Base-by-base conservation (phyloP, 2,797 vertebrate genomes). In the Arrhamphus sclerolepis region DNA sequence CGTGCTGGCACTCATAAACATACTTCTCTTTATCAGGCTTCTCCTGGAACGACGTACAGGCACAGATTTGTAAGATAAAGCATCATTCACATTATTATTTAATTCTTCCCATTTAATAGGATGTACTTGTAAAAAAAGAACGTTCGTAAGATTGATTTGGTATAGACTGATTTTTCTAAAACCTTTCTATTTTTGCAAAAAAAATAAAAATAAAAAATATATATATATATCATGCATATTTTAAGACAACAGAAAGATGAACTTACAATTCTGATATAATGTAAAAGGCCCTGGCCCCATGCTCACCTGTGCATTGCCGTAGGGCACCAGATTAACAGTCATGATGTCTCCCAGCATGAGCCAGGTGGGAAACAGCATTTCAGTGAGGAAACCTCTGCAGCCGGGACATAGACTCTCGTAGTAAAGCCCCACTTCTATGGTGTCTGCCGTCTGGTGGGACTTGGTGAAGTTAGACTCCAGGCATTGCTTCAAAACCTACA, bases 381-480 rank as follows among this genome's bases (percentile, higher is more conserved):
- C 0, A 0, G 62, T 47, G 5, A 98, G 74, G 70, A 96, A 98
- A 0, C 0, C 0, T 0, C 93, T 91, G 85, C 96, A 98, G 0
- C 82, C 96, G 0, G 87, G 87, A 72, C 97, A 99, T 56, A 98
- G 87, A 6, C 94, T 92, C 88, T 98, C 97, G 0, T 96, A 98
- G 88, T 94, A 99, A 5, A 99, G 85, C 18, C 43, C 92, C 17
- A 99, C 73, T 1, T 89, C 14, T 44, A 98, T 89, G 0, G 1
- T 0, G 1, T 64, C 29, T 0, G 13, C 66, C 0, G 0, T 43
- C 17, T 1, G 78, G 28, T 0, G 0, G 13, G 67, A 62, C 56
- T 24, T 79, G 18, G 78, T 91, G 59, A 69, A 49, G 57, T 53
- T 89, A 0, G 66, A 77, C 52, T 76, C 54, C 3, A 84, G 65